Percentiles rank a stretch among this genome's conserved stretches.
These are phyloP conservation scores for Julus scandinavius DNA, from an alignment of 2,888 invertebrate genomes.

Conservation along the genomic window DNA sequence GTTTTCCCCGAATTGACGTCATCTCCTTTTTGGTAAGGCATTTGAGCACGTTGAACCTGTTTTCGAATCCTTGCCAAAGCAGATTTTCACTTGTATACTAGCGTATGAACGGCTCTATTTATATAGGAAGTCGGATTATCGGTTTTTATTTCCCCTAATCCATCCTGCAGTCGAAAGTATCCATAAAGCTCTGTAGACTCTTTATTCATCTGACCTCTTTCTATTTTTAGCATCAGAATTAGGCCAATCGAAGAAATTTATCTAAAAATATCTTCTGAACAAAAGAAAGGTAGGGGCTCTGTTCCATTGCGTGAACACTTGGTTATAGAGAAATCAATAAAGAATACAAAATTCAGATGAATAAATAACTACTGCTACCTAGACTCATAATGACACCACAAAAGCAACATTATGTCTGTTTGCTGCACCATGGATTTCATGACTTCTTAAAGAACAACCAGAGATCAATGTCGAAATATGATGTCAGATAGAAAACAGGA, in stretches of 20 bases:
- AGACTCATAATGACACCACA: not conserved
- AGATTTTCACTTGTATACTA: not conserved
- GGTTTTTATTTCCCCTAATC: conserved; percentile 41
- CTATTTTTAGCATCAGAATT: conserved; percentile 43
- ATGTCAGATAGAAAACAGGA: no score
- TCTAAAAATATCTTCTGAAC: conserved; percentile 3
- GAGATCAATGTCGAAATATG: no score
- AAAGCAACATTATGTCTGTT: no score
- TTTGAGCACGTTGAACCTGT: conserved; percentile 38
- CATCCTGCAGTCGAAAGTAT: not conserved
- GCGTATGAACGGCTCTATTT: not conserved
- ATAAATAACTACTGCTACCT: not conserved
- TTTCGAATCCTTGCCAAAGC: conserved; percentile 6
- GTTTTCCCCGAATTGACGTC: not conserved
- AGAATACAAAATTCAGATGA: not conserved
- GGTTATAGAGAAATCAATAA: not conserved
- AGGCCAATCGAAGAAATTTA: not conserved
- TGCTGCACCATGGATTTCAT: no score
- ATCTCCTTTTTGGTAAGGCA: conserved; percentile 19
- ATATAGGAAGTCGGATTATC: conserved; percentile 36
- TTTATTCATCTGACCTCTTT: conserved; percentile 34
- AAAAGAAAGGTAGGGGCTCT: not conserved
- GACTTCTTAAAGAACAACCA: no score
- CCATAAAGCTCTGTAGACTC: not conserved
- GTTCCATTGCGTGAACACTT: not conserved